phyloP scores from a whole-genome alignment of 2,888 invertebrate genomes.

The Yponomeuta malinellus region DNA sequence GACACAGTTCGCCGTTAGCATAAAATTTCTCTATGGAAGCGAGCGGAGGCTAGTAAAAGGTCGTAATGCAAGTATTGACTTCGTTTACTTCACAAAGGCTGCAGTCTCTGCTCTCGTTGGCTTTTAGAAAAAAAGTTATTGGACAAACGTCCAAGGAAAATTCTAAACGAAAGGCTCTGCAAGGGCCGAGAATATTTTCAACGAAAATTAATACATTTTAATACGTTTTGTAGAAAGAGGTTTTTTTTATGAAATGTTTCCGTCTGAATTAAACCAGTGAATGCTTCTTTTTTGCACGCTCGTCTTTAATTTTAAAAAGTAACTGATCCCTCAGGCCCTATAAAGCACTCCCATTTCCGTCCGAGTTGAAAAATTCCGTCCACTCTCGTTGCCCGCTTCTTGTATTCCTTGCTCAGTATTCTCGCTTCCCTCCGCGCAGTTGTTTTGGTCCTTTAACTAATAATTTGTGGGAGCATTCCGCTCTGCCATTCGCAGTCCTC shows the following conservation, averaged over 20 bases:
- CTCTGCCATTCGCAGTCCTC: conserved; percentile 17
- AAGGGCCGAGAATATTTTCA: neutral
- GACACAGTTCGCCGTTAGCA: conserved; percentile 26
- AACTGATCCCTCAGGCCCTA: conserved; percentile 10
- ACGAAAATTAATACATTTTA: neutral
- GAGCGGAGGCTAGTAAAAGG: conserved; percentile 38
- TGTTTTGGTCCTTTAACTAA: conserved; percentile 26
- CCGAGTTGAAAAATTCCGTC: conserved; percentile 24
- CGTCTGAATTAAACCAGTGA: neutral
- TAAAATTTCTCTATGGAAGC: conserved; percentile 35
- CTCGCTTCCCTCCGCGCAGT: conserved; percentile 23
- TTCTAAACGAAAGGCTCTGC: neutral
- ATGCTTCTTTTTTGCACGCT: conserved; percentile 3
- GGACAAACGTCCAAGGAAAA: conserved; percentile 19
- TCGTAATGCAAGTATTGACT: conserved; percentile 42
- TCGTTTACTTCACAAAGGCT: conserved; percentile 44
- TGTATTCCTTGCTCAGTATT: conserved; percentile 23
- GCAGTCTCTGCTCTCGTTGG: conserved; percentile 27
- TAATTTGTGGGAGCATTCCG: conserved; percentile 21
- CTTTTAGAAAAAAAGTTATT: conserved; percentile 35
- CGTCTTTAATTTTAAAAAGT: conserved; percentile 13
- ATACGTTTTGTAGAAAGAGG: neutral
- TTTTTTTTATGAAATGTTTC: neutral
- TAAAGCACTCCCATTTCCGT: conserved; percentile 13
- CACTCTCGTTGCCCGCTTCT: conserved; percentile 10